phyloP scores from a whole-genome alignment of 2,113 vertebrate genomes.

The Hippocampus comes region DNA sequence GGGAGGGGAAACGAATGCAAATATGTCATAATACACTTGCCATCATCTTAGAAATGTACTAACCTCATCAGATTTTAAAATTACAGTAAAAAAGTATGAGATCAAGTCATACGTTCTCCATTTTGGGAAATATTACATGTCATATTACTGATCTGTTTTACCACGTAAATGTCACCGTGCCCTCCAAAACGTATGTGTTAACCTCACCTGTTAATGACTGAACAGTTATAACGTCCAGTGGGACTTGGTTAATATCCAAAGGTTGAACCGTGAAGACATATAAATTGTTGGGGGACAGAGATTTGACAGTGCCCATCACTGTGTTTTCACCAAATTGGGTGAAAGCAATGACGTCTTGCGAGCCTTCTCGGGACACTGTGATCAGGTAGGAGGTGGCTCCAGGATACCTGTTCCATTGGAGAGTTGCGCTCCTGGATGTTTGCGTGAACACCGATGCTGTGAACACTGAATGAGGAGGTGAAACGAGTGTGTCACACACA shows the following conservation, averaged over 20 bases:
- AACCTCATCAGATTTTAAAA: background rate
- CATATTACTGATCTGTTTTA: background rate
- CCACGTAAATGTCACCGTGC: background rate
- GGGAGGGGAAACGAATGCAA: too few species aligned
- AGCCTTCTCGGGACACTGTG: slow-evolving; percentile 50
- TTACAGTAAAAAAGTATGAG: background rate
- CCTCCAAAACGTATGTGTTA: background rate
- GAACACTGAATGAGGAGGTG: slow-evolving; percentile 33
- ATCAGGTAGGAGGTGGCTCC: slow-evolving; percentile 73
- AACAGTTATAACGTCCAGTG: slow-evolving; percentile 38
- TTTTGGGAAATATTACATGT: background rate
- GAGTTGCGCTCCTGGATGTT: slow-evolving; percentile 65
- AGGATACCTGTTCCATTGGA: slow-evolving; percentile 64
- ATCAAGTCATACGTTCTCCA: background rate
- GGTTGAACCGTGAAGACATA: slow-evolving; percentile 68
- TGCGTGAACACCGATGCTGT: slow-evolving; percentile 53
- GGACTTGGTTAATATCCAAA: slow-evolving; percentile 45
- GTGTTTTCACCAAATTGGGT: slow-evolving; percentile 65
- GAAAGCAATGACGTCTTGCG: slow-evolving; percentile 36
- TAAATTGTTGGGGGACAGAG: slow-evolving; percentile 58
- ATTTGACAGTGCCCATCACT: slow-evolving; percentile 69
- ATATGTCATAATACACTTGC: background rate
- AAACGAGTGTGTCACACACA: background rate
- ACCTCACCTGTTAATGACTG: slow-evolving; percentile 65
- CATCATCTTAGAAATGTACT: background rate